Evolutionary conservation across 2,797 vertebrate species (phyloP), one percentile per base, ranked within the genome.

Genomic region (Cuculus canorus): DNA sequence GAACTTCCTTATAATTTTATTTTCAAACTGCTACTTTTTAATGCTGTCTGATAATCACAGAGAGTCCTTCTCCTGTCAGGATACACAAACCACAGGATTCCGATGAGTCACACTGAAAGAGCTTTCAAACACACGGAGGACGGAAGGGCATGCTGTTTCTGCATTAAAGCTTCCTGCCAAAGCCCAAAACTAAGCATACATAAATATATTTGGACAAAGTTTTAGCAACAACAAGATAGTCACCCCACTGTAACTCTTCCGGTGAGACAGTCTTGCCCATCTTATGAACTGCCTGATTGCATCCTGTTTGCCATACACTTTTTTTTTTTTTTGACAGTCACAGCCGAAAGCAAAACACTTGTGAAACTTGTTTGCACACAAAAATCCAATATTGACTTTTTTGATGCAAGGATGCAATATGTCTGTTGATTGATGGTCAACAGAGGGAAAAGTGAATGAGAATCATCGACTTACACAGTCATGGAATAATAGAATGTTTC

Each of bases 41-140:
- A 81, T 92, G 92, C 90, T 96, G 96, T 93, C 92, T 94, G 93
- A 94, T 97, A 97, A 96, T 94, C 84, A 96, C 92, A 96, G 92
- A 95, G 96, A 91, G 32, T 70, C 81, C 92, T 96, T 97, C 96
- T 97, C 93, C 76, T 86, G 95, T 97, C 98, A 98, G 98, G 98
- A 98, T 98, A 97, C 82, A 97, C 96, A 98, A 98, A 98, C 98
- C 98, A 98, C 98, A 98, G 96, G 97, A 98, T 98, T 98, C 97
- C 30, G 70, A 97, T 98, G 98, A 98, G 93, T 98, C 98, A 98
- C 94, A 79, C 90, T 1, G 13, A 96, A 97, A 97, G 71, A 97
- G 97, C 87, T 97, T 96, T 97, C 96, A 96, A 98, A 97, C 97
- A 97, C 97, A 97, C 5, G 73, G 95, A 90, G 94, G 89, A 92